Evolutionary conservation across 2,113 vertebrate genomes (phyloP).

Genomic region (Toxostoma redivivum): DNA sequence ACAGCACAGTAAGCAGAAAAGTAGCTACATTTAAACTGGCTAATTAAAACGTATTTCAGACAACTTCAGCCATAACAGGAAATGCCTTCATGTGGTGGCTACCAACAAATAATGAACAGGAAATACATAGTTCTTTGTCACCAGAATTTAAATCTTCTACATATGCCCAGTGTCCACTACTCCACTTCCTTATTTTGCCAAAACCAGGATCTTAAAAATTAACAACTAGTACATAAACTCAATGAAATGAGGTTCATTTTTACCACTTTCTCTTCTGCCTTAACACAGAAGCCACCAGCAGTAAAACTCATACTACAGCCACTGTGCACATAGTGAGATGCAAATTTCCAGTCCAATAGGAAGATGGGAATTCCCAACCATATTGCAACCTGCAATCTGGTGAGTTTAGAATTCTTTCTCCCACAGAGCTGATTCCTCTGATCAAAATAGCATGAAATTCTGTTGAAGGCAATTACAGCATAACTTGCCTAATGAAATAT

Average conservation of each 20-base stretch:
- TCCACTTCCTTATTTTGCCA: neutral
- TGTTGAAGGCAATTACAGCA: neutral
- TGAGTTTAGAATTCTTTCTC: neutral
- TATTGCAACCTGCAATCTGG: neutral
- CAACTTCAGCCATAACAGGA: neutral
- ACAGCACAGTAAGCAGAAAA: neutral
- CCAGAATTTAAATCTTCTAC: neutral
- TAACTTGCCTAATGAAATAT: neutral
- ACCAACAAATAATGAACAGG: neutral
- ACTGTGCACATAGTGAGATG: neutral
- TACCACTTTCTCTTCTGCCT: neutral
- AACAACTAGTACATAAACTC: neutral
- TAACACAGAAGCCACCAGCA: neutral
- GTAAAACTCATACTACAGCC: neutral
- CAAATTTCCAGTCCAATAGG: neutral
- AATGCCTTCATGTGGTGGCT: neutral
- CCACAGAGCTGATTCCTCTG: neutral
- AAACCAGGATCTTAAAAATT: neutral
- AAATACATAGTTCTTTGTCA: neutral
- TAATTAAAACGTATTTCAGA: neutral
- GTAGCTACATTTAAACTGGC: neutral
- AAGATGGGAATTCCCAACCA: neutral
- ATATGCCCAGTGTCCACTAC: neutral
- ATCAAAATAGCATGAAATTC: neutral
- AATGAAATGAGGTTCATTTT: neutral